These are phyloP conservation scores for Bombus confusus DNA, from an alignment of 1,140 invertebrate genomes.

Conservation along the genomic window DNA sequence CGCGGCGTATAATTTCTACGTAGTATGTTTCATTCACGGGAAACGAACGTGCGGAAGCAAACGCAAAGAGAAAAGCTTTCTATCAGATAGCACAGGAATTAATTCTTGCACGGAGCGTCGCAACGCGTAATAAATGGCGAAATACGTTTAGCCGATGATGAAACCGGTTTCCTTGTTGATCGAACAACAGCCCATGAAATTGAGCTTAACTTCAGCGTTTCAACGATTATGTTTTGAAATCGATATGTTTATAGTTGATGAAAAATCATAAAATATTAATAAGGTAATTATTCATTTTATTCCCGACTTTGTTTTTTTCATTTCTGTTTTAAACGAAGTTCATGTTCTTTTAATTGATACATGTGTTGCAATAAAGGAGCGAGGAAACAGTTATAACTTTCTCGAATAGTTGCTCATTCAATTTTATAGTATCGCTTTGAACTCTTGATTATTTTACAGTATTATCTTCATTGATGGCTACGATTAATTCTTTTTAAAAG, in stretches of 20 bases:
- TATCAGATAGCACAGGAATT: slow-evolving; percentile 5
- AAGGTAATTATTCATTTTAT: background rate
- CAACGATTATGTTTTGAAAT: background rate
- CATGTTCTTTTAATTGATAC: background rate
- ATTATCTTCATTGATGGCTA: background rate
- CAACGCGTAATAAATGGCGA: slow-evolving; percentile 11
- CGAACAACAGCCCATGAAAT: slow-evolving; percentile 3
- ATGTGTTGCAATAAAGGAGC: background rate
- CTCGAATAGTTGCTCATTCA: slow-evolving; percentile 36
- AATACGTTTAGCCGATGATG: background rate
- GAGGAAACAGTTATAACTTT: slow-evolving; percentile 6
- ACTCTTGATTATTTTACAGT: slow-evolving; percentile 41
- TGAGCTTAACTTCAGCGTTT: background rate
- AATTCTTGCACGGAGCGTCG: background rate
- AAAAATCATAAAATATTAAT: background rate
- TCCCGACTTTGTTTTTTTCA: too few species aligned
- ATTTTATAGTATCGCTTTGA: slow-evolving; percentile 50
- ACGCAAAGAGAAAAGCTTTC: slow-evolving; percentile 18
- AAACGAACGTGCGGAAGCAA: background rate
- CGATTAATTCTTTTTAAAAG: background rate
- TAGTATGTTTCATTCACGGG: background rate
- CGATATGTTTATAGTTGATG: too few species aligned
- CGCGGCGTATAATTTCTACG: background rate
- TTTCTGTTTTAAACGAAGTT: background rate
- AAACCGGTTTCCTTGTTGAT: slow-evolving; percentile 28